Base-by-base conservation (phyloP, 2,888 invertebrate species). In the Stomorhina lunata region DNA sequence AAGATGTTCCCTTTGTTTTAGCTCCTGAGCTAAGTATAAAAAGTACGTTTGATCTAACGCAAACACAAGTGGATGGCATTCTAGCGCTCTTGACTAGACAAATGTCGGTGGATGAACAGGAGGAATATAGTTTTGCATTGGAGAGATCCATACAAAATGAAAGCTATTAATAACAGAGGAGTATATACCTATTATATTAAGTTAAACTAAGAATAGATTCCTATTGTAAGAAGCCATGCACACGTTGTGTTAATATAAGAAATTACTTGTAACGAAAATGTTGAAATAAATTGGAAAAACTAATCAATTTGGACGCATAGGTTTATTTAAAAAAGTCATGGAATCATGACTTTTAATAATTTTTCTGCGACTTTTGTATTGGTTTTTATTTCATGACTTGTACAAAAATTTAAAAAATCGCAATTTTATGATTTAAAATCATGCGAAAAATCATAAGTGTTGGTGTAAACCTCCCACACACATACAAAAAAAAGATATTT, bases 131-230 rank as follows among this genome's bases (percentile, higher is more conserved):
- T 43, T 90, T 90, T 80, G 80, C 86, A 7, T 68, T 90, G 72
- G 90, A 90, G 78, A 87, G 88, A 7, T 87, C 89, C 4, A 86
- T 90, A 75, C 87, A 89, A 72, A 89, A 86, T 73, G 90, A 90
- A 37, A 87, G 87, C 63, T 88, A 86, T 80, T 89, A 84, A 48
- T n/a, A 57, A 29, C 9, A 34, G n/a, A 34, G 9, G 22, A 50
- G 34, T 37, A 17, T 45, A 20, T 48, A 29, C 34, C n/a, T 53
- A 29, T n/a, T 37, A 37, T 20, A 15, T n/a, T 57, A n/a, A 37
- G 6, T 43, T n/a, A 34, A 48, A 43, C 4, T 29, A 55, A 32
- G 55, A 17, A 29, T 15, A 29, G 15, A 53, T 40, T 63, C 15
- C 53, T 40, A 34, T 48, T 45, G 15, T 40, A 40, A 61, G 15